Conservation (phyloP, 2,797 vertebrate genomes). For the Manis pentadactyla region DNA sequence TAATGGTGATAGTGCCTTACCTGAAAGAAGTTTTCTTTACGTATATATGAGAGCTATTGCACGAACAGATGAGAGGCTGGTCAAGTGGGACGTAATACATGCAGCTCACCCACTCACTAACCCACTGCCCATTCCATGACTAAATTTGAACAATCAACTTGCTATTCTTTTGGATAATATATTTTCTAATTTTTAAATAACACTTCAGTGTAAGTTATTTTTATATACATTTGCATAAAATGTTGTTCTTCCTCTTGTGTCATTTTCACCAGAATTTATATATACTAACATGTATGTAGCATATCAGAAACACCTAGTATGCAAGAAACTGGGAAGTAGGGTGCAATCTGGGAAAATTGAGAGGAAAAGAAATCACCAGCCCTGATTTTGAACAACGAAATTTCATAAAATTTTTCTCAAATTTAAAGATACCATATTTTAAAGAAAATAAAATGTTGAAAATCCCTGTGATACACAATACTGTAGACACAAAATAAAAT, state of each 20-base stretch:
- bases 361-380: fast-evolving
- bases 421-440: neutral
- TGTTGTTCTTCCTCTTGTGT: neutral
- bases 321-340: neutral
- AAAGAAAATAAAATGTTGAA: neutral
- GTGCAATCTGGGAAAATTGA: neutral
- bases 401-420: neutral
- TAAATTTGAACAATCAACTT: neutral
- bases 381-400: neutral
- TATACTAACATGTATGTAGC: neutral
- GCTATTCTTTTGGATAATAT: neutral
- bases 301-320: neutral
- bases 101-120: too few relatives aligned
- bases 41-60: too few relatives aligned
- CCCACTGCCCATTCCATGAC: fast-evolving
- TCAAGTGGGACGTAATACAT: neutral
- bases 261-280: neutral
- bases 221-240: neutral
- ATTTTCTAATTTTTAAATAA: neutral
- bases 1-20: neutral
- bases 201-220: neutral
- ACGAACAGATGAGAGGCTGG: neutral
- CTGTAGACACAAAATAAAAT: neutral
- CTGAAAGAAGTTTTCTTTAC: neutral
- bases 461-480: too few relatives aligned